Base-by-base conservation (phyloP, 2,888 invertebrate genomes). In the Nomada hirtipes region DNA sequence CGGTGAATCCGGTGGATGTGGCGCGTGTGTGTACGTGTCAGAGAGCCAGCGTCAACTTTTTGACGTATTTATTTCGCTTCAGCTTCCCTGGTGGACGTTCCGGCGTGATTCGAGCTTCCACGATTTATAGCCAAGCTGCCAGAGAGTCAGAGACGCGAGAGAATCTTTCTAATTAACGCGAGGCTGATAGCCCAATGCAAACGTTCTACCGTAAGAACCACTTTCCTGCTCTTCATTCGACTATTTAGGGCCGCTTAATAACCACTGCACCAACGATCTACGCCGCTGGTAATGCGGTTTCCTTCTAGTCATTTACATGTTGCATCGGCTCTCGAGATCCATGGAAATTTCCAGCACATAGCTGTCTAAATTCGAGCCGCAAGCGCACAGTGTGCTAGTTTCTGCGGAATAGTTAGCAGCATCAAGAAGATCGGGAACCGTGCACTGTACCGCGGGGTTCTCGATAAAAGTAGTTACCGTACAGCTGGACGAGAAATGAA, bases 11-110 rank as follows among this genome's bases (percentile, higher is more conserved):
- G 64, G 11, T 26, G 64, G 36, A 7, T 36, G 36, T 7, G 36
- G 36, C 36, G 36, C 36, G 36, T 0, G 7, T 7, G 36, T 36
- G 36, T 36, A 36, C 0, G 26, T n/a, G 57, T 3, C 15, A 42
- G 23, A 42, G 4, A 53, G 3, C 9, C 18, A 9, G 47, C 2
- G 0, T 44, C 50, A 52, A 70, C 57, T 67, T 68, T 74, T 75
- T 60, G 50, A 75, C 68, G 68, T 68, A 60, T 75, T 68, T 68
- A 68, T 68, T 75, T 68, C 59, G 52, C 52, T 67, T 13, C 67
- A 74, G 52, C 74, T 67, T 67, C n/a, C 64, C 61, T 18, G 47
- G 44, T 2, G 44, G 23, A 20, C 23, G 68, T 44, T 59, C 36
- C 36, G 36, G 36, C 36, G 36, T 36, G 36, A 36, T 36, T 36